Conservation (phyloP, 2,797 vertebrate genomes). For the Siniperca undulata region DNA sequence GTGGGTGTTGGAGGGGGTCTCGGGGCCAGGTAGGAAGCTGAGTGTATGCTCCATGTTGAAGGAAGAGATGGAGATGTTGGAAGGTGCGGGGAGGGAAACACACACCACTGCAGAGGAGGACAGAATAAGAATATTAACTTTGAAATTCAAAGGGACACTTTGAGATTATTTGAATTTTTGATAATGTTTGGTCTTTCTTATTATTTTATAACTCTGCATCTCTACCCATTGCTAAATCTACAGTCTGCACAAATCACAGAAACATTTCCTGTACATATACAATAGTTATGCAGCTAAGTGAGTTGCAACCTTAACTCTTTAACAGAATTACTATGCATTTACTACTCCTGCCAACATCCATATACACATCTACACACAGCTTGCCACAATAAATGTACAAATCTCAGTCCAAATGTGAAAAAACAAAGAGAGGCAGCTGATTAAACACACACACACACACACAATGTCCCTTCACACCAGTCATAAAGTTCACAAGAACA, state of each 20-base stretch:
- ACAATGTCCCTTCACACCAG: not conserved
- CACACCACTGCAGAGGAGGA: conserved; percentile 40
- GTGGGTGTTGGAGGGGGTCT: conserved; percentile 30
- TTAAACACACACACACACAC: not conserved
- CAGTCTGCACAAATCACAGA: not conserved
- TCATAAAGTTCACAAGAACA: not conserved
- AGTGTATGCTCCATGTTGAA: conserved; percentile 79
- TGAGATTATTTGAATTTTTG: not conserved
- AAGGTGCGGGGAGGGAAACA: conserved; percentile 62
- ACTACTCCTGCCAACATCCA: no score
- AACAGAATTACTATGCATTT: not conserved
- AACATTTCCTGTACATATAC: not conserved
- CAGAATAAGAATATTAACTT: not conserved
- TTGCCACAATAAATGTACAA: not conserved
- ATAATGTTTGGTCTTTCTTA: not conserved
- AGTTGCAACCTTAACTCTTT: no score
- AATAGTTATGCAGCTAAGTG: not conserved
- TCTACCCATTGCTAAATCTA: not conserved
- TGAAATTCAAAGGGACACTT: not conserved
- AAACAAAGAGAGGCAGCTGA: not conserved
- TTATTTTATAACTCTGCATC: not conserved
- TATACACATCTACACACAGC: not conserved
- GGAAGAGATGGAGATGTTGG: conserved; percentile 74
- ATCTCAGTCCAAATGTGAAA: not conserved
- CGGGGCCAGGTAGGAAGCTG: conserved; percentile 65